Evolutionary conservation across 2,888 invertebrate genomes (phyloP), one percentile per base, ranked within the genome.

Genomic region (Thalpophila matura): DNA sequence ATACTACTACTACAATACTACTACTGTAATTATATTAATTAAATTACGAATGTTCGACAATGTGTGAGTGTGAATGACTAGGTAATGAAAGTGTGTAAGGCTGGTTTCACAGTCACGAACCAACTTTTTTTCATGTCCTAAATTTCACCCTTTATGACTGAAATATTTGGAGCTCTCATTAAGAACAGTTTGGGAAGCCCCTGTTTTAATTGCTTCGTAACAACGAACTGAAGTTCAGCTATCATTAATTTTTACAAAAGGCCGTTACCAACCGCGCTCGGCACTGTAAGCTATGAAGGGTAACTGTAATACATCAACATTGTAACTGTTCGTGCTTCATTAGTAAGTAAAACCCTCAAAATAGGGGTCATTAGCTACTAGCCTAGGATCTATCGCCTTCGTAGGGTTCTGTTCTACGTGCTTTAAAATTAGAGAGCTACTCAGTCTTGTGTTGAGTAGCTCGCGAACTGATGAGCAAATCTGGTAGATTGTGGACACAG

Each of bases 241-340:
- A 16, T 9, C n/a, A 38, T 51, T 10, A 12, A 3, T 46, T 46
- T 55, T 29, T 29, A 9, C 7, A 24, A 35, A 61, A 29, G 14
- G 2, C 26, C 2, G 22, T 22, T 47, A 0, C 12, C 10, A 14
- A 3, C 12, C 3, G 10, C 14, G 9, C 12, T 2, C 35, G 31
- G 16, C 18, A n/a, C 38, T 16, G 20, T 40, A 12, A 37, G 38
- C 54, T 20, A 24, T n/a, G 43, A 20, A 29, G 47, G 42, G 35
- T 20, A 24, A 29, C 26, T 12, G 35, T 10, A 10, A 37, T 51
- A 51, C 29, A 24, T 65, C 58, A 58, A 58, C 27, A 42, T 51
- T 51, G 40, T 51, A 35, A 37, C 45, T 27, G 46, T 42, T 46
- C 40, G 50, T 27, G 50, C 33, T 42, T 47, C 38, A 66, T 58